Evolutionary conservation across 2,797 vertebrate species (phyloP), one percentile per base, ranked within the genome.

Genomic region (Manis javanica): DNA sequence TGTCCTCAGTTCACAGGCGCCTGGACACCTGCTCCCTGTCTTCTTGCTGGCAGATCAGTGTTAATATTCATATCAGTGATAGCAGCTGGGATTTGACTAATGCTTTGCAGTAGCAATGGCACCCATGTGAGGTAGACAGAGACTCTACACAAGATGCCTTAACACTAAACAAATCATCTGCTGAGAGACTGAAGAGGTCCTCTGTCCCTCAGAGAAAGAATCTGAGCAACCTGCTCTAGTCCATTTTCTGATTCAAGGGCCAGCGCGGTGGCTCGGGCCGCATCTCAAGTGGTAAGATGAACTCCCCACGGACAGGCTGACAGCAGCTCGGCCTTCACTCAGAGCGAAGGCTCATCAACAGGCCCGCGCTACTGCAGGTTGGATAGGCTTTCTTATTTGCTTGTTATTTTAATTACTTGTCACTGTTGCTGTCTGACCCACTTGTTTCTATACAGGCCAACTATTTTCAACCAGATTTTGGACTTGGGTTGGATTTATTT

Each of bases 1-100:
- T 1, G 2, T 46, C 18, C 31, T 34, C 13, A 9, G 57, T n/a
- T 23, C 18, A 3, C 0, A 5, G 53, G 29, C 7, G 34, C 13
- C 14, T 26, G 21, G 37, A 37, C 39, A 31, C 55, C 16, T 21
- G 23, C 7, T n/a, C 34, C 0, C 0, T 5, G 9, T 16, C 37
- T 69, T 82, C 37, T 66, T 19, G 1, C 18, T 1, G 8, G 11
- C 26, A 46, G 18, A n/a, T 75, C 53, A 63, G 21, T 14, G 4
- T 63, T 46, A 21, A 39, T 4, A 10, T 75, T 18, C 14, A 0
- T 46, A 14, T 16, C 4, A 34, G 26, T 16, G 77, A 0, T 2
- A 26, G 19, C 13, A n/a, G n/a, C 6, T 34, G 37, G 7, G 5
- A 26, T 75, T 31, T 59, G 57, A 79, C 26, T 12, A 5, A 13